phyloP scores from a whole-genome alignment of 1,140 invertebrate species.

The Drosophila repleta region DNA sequence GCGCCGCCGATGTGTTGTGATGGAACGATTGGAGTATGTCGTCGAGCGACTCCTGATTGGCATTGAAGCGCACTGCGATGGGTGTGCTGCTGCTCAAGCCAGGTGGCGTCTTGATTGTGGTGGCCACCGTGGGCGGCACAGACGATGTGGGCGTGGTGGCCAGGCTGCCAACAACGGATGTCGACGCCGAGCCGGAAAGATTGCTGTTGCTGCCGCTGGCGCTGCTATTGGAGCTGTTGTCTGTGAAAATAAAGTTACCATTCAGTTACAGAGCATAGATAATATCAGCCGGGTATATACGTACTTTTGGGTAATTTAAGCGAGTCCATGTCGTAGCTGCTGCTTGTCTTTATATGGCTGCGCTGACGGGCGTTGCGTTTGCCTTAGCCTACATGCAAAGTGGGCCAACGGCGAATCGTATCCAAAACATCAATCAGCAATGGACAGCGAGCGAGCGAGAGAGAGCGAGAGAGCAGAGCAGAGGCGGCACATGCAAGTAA shows the following conservation, averaged over 20 bases:
- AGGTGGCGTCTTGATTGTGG: conserved; percentile 51
- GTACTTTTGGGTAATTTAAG: conserved; percentile 78
- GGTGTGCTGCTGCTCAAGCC: conserved; percentile 68
- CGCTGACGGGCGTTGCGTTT: conserved; percentile 46
- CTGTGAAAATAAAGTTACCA: conserved; percentile 8
- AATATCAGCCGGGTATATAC: conserved; percentile 1
- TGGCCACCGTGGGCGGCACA: conserved; percentile 30
- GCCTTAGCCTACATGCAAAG: conserved; percentile 71
- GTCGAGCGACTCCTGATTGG: conserved; percentile 80
- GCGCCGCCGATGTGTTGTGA: conserved; percentile 54
- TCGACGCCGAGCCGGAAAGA: conserved; percentile 60
- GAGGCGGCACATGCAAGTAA: conserved; percentile 59
- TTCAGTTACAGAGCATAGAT: not conserved
- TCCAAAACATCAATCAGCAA: conserved; percentile 69
- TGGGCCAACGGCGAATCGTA: conserved; percentile 47
- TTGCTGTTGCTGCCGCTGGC: conserved; percentile 73
- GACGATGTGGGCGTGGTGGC: conserved; percentile 66
- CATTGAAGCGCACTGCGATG: conserved; percentile 80
- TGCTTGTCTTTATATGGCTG: conserved; percentile 60
- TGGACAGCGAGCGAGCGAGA: not conserved
- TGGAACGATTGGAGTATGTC: conserved; percentile 80
- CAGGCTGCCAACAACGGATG: conserved; percentile 52
- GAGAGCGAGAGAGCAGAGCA: not conserved
- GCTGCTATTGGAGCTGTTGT: conserved; percentile 61
- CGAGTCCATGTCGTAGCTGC: conserved; percentile 74